Percentiles rank a stretch among this genome's conserved stretches.
Conservation (phyloP, 2,888 invertebrate species). For the Diaprepes abbreviatus region DNA sequence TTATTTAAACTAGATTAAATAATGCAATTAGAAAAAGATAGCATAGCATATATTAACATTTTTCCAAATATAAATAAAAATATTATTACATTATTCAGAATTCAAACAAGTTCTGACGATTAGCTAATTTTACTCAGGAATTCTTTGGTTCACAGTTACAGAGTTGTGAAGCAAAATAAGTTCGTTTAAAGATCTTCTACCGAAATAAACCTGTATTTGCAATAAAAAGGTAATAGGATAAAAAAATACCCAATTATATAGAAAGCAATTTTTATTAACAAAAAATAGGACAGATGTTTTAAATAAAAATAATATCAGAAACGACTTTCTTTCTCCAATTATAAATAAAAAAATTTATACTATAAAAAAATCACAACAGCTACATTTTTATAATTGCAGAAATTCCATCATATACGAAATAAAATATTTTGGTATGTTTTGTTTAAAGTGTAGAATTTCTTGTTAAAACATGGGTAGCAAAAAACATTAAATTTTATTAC, state of each 20-base stretch:
- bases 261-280: conserved; percentile 43
- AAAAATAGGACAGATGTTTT: conserved; percentile 32
- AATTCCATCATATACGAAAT: conserved; percentile 11
- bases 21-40: no score
- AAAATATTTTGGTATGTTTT: background rate
- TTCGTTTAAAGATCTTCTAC: no score
- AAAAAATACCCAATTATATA: background rate
- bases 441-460: conserved; percentile 4
- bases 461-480: background rate
- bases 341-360: conserved; percentile 7
- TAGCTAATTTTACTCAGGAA: no score
- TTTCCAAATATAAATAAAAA: no score
- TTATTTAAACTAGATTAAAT: no score
- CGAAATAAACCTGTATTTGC: no score
- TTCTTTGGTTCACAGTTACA: no score
- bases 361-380: conserved; percentile 18
- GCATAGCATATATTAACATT: no score
- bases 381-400: conserved; percentile 32
- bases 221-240: background rate
- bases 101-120: no score
- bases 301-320: conserved; percentile 32
- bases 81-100: no score
- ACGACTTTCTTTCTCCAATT: conserved; percentile 39
- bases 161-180: no score
- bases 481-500: conserved; percentile 9